phyloP scores from a whole-genome alignment of 2,113 vertebrate genomes.

The Indri indri region DNA sequence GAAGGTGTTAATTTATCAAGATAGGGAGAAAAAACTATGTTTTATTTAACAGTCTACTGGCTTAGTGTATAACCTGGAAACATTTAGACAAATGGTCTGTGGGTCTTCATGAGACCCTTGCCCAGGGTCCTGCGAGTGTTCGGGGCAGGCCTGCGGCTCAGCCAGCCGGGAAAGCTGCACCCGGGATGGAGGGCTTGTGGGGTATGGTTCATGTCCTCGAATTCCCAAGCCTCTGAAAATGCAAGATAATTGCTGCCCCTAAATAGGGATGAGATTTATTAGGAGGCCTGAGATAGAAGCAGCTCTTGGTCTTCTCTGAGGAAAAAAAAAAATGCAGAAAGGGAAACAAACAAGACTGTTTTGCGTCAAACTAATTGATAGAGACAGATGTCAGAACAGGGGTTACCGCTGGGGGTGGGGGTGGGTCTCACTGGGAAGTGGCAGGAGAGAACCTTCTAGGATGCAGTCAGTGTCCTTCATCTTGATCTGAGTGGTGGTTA shows the following conservation, averaged over 20 bases:
- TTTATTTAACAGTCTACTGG: background rate
- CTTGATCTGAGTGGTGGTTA: background rate
- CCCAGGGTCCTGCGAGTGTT: background rate
- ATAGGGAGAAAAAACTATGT: too few relatives aligned
- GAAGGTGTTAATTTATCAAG: background rate
- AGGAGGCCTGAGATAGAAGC: background rate
- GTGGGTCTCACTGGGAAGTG: background rate
- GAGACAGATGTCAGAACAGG: background rate
- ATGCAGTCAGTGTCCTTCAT: background rate
- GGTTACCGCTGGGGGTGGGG: accelerated
- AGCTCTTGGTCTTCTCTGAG: background rate
- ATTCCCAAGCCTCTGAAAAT: background rate
- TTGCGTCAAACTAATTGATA: background rate
- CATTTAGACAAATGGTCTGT: background rate
- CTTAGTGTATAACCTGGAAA: background rate
- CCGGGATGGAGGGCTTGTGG: background rate
- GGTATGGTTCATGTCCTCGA: background rate
- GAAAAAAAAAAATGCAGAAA: background rate
- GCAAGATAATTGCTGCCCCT: background rate
- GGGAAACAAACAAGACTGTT: background rate
- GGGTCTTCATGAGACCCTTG: background rate
- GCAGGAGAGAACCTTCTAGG: background rate
- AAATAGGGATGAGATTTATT: background rate
- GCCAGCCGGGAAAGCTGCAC: background rate
- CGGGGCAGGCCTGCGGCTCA: background rate